phyloP scores from a whole-genome alignment of 2,113 vertebrate genomes.

The Loxodonta africana region DNA sequence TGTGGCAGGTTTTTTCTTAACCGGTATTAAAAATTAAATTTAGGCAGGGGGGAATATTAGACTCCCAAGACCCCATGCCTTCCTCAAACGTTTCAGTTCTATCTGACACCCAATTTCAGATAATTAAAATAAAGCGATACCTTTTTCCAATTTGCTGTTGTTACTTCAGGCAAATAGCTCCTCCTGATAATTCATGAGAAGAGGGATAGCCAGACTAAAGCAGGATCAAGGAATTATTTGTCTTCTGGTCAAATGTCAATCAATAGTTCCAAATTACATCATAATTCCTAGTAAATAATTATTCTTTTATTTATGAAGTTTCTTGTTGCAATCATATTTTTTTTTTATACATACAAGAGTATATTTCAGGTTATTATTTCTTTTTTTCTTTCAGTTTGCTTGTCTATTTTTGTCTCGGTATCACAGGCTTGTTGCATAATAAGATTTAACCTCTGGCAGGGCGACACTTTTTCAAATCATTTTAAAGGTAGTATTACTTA shows the following conservation, averaged over 20 bases:
- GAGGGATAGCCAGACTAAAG: neutral
- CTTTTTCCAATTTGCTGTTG: neutral
- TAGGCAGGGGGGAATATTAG: neutral
- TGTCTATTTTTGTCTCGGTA: neutral
- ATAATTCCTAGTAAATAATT: neutral
- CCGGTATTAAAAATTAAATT: neutral
- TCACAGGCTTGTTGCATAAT: neutral
- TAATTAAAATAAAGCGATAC: neutral
- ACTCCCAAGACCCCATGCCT: neutral
- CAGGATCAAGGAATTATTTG: neutral
- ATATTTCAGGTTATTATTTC: neutral
- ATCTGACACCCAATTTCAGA: neutral
- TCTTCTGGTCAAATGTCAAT: neutral
- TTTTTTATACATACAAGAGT: neutral
- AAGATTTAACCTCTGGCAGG: neutral
- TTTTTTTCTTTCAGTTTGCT: neutral
- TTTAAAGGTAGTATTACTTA: neutral
- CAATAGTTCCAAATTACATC: neutral
- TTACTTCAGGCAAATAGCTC: neutral
- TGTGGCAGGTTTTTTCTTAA: neutral
- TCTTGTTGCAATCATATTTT: neutral
- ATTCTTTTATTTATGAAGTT: neutral
- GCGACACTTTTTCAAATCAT: neutral
- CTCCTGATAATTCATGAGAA: neutral
- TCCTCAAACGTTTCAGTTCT: neutral